phyloP scores from a whole-genome alignment of 2,797 vertebrate genomes.

The Merluccius polli region DNA sequence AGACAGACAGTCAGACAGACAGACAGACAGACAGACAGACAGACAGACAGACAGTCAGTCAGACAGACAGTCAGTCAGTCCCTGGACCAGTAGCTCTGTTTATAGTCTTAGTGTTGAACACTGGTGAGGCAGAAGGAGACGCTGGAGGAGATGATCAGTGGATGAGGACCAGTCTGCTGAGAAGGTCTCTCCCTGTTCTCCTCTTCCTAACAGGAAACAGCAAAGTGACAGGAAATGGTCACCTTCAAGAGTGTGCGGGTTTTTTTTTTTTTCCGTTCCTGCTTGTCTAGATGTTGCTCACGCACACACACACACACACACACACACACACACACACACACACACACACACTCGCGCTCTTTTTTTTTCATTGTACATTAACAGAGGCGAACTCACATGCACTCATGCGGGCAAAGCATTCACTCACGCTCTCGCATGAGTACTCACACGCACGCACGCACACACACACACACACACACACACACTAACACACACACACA shows the following conservation, averaged over 20 bases:
- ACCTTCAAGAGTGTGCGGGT: slow-evolving; percentile 34
- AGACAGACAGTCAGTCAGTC: not conserved
- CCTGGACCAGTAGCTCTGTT: not conserved
- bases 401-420: slow-evolving; percentile 23
- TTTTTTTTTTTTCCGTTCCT: slow-evolving; percentile 23
- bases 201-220: not conserved
- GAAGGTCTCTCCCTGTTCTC: not conserved
- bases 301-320: not conserved
- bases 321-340: not conserved
- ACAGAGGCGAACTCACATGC: not conserved
- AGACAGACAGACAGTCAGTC: not conserved
- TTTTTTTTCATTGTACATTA: not conserved
- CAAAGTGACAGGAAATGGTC: not conserved
- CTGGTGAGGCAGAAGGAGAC: slow-evolving; percentile 21
- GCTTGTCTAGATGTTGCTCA: not conserved
- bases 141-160: slow-evolving; percentile 4
- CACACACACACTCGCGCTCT: not conserved
- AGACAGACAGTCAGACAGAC: slow-evolving; percentile 30
- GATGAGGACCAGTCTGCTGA: not conserved
- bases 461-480: slow-evolving; percentile 1
- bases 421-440: slow-evolving; percentile 4
- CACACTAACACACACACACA: slow-evolving; percentile 22
- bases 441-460: not conserved
- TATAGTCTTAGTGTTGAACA: not conserved
- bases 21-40: too few relatives aligned